Conservation (phyloP, 2,888 invertebrate genomes). For the Plutella xylostella region DNA sequence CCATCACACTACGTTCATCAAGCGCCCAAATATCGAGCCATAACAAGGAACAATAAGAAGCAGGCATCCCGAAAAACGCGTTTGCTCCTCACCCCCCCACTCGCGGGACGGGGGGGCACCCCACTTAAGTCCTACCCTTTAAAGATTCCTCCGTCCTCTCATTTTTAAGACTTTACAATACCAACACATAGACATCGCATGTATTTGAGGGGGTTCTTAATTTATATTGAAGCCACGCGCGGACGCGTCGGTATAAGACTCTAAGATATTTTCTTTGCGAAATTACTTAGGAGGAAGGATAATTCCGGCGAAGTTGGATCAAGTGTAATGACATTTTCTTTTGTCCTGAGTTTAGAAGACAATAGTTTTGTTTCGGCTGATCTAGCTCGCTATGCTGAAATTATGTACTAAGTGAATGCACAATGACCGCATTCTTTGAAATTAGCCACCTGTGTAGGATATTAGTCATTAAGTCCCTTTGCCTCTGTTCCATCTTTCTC, state of each 20-base stretch:
- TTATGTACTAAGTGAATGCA: too few species aligned
- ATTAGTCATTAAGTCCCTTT: too few species aligned
- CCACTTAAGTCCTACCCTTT: constrained; percentile 67
- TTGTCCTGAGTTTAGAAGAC: too few species aligned
- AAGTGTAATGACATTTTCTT: too few species aligned
- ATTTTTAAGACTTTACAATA: constrained; percentile 70
- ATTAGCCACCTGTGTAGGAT: too few species aligned
- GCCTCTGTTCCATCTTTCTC: too few species aligned
- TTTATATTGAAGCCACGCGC: constrained; percentile 37
- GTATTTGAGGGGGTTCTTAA: constrained; percentile 45
- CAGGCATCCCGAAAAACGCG: constrained; percentile 58
- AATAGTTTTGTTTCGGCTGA: too few species aligned
- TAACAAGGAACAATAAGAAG: constrained; percentile 59
- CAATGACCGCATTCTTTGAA: too few species aligned
- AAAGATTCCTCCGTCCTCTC: constrained; percentile 67
- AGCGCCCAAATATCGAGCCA: constrained; percentile 24
- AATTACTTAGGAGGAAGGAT: constrained; percentile 23
- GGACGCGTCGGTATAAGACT: constrained; percentile 23
- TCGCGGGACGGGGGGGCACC: constrained; percentile 30
- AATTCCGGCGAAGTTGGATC: too few species aligned
- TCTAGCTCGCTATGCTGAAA: too few species aligned
- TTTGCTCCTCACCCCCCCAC: constrained; percentile 47
- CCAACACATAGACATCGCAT: constrained; percentile 50
- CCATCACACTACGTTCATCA: not conserved
- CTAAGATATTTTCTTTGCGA: constrained; percentile 25